Evolutionary conservation across 2,113 vertebrate species (phyloP).

Genomic region (Lipotes vexillifer): DNA sequence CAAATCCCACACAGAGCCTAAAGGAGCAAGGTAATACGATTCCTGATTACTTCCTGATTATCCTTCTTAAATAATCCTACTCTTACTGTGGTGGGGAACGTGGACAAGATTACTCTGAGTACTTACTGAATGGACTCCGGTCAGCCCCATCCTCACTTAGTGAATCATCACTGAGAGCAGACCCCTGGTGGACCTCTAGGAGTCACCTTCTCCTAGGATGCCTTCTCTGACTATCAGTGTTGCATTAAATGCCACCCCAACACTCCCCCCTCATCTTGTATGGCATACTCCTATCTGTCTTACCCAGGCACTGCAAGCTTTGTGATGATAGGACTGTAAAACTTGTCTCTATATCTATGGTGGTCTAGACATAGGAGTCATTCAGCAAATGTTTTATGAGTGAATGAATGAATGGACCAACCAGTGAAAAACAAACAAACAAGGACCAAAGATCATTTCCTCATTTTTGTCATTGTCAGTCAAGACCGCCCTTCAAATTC

Average conservation of each 20-base stretch:
- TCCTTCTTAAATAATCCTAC: background rate
- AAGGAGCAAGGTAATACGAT: background rate
- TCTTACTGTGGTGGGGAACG: background rate
- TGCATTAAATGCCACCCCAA: background rate
- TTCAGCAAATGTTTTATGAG: background rate
- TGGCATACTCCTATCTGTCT: background rate
- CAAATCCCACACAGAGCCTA: background rate
- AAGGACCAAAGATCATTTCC: background rate
- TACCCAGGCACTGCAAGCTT: background rate
- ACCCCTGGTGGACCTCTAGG: background rate
- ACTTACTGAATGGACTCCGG: background rate
- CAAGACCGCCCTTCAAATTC: background rate
- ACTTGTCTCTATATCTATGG: background rate
- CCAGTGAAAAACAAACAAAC: background rate
- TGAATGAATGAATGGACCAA: background rate
- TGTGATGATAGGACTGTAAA: background rate
- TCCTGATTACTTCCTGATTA: background rate
- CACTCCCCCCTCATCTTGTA: background rate
- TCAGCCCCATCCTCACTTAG: background rate
- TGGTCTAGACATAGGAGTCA: background rate
- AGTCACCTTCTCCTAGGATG: background rate
- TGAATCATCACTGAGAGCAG: background rate
- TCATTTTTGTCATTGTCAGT: background rate
- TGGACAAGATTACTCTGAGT: background rate
- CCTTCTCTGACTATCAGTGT: background rate